Evolutionary conservation across 2,797 vertebrate genomes (phyloP), one percentile per base, ranked within the genome.

Genomic region (Tokudaia tokunoshimensis): DNA sequence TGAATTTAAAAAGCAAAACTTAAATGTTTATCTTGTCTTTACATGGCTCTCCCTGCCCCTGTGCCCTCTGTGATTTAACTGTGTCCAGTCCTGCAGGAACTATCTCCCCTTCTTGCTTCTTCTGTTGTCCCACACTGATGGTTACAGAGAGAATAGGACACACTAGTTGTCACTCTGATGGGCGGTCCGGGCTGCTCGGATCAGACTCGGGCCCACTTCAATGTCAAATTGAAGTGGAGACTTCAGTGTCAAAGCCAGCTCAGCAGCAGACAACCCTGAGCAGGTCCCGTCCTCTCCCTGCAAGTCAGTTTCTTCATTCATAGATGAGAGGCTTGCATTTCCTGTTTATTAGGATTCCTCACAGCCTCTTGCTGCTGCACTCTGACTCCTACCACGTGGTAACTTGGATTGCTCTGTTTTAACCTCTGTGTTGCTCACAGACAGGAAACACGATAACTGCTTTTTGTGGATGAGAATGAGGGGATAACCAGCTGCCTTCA

Each of bases 401-500:
- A 52, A 79, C 34, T 79, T 0, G 0, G 37, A 79, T 10, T 3
- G 57, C 24, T 79, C 75, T 79, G 47, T 81, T 12, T 31, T 3
- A 85, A 70, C 90, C 20, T 96, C 96, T 89, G 57, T 76, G 29
- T 72, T 79, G 8, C 61, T 92, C 85, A 83, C 57, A 91, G 75
- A 94, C 63, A 84, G 96, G 72, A 96, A 86, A 80, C 37, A 80
- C 92, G 85, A 93, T 87, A 92, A 74, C 55, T 74, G 59, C 78
- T 94, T 44, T 88, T 91, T 84, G 67, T 94, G 94, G 96, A 95
- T 96, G 92, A 93, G 89, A 92, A 95, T 41, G 82, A 89, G 55
- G 79, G 59, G 88, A 78, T 94, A 92, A 97, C 94, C 63, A 95
- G 63, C 72, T 85, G 65, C 72, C 86, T 97, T 96, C 92, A 79